Evolutionary conservation across 1,140 invertebrate genomes (phyloP), one percentile per base, ranked within the genome.

Genomic region (Spodoptera litura): DNA sequence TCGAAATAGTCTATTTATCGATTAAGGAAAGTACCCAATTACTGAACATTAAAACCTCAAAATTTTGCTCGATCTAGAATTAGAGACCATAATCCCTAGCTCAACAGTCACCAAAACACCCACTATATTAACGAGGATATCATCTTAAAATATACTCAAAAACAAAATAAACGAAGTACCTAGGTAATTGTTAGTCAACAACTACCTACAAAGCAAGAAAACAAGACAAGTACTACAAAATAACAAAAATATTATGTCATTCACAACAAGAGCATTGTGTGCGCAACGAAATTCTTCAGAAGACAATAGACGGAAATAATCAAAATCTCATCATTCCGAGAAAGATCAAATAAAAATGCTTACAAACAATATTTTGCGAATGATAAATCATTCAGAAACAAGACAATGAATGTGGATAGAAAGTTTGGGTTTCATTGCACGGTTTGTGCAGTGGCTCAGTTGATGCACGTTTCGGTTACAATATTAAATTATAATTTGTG

Each of bases 301-400:
- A 15, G 38, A 72, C 70, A 72, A 72, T 72, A 20, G 70, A 56
- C 53, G 70, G 53, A 72, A 72, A 72, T 58, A 55, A 72, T 72
- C 53, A 72, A 72, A 72, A 70, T 72, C 52, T 55, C 53, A 56
- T 72, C 70, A 72, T 72, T 72, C 70, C 70, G 25, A 70, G 70
- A 72, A 66, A 72, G 31, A 55, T 72, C 70, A 72, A 53, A 55
- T 56, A 72, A 56, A 56, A 72, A 31, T 58, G 31, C 27, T 58
- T 56, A 72, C 70, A 56, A 70, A 70, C 66, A 70, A 13, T 53
- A n/a, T 25, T 35, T 70, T 70, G 25, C 31, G 35, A 56, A 55
- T 53, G n/a, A 55, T 71, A 20, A 20, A 27, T 56, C 51, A 20
- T 71, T 71, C 25, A 55, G n/a, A 27, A 15, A 25, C 9, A 38